Conservation (phyloP, 2,113 vertebrate genomes). For the Archilochus colubris region DNA sequence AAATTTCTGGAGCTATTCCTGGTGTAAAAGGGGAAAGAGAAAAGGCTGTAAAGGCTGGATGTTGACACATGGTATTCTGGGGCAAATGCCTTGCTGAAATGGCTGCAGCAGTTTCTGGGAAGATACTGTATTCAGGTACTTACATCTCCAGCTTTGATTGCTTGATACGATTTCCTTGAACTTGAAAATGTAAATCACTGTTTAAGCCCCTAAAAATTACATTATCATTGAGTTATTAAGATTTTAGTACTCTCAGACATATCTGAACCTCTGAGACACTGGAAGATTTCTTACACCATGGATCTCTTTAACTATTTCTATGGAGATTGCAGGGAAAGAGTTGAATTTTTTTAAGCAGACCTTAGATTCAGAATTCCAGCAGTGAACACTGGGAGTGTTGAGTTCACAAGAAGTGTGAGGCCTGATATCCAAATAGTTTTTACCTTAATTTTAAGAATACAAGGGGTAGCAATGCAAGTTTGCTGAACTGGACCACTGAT, state of each 20-base stretch:
- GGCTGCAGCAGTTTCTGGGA: not conserved
- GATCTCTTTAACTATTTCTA: not conserved
- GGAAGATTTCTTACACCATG: conserved; percentile 17
- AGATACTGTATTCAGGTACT: not conserved
- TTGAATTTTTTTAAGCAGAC: conserved; percentile 14
- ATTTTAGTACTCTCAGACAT: conserved; percentile 36
- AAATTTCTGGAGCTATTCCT: not conserved
- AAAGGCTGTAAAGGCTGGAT: not conserved
- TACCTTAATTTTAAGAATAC: not conserved
- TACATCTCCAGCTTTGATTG: conserved; percentile 39
- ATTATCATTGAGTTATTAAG: conserved; percentile 54
- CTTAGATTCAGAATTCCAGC: conserved; percentile 31
- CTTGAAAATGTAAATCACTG: conserved; percentile 18
- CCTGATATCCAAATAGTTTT: conserved; percentile 36
- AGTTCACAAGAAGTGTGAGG: not conserved
- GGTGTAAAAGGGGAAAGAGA: not conserved
- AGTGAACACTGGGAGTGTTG: conserved; percentile 15
- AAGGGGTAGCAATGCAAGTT: not conserved
- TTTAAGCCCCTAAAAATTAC: conserved; percentile 62
- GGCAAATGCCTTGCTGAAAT: not conserved
- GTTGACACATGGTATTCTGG: not conserved
- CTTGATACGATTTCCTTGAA: conserved; percentile 41
- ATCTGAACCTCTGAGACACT: conserved; percentile 17
- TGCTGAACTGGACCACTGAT: not conserved
- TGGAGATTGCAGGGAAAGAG: not conserved